Percentiles rank a stretch among this genome's conserved stretches.
These are phyloP conservation scores for Chaetodon trifascialis DNA, from an alignment of 2,113 vertebrate species.

Conservation along the genomic window DNA sequence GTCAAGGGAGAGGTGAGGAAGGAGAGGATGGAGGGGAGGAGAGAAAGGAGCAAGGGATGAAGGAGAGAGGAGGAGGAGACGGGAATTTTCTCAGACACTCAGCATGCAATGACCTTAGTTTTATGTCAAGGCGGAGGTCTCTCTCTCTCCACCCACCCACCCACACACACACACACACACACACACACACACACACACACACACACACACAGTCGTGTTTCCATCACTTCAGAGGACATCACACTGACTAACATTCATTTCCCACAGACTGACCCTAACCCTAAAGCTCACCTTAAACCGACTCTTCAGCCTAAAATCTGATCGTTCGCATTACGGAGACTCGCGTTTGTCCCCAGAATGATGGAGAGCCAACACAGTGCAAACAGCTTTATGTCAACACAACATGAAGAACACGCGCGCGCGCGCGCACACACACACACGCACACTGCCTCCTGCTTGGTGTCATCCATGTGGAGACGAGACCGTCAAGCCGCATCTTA, in stretches of 20 bases:
- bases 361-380: no score
- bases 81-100: conserved; percentile 62
- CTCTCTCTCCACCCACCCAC: conserved; percentile 30
- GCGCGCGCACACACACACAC: conserved; percentile 15
- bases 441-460: conserved; percentile 5
- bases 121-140: conserved; percentile 63
- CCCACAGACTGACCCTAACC: no score
- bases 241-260: background rate
- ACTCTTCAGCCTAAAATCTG: no score
- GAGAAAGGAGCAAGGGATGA: background rate
- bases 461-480: conserved; percentile 66
- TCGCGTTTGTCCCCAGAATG: no score
- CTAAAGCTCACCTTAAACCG: no score
- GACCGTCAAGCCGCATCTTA: conserved; percentile 57
- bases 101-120: conserved; percentile 75
- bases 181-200: background rate
- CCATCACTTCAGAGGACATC: background rate
- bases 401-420: background rate
- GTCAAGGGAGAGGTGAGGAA: conserved; percentile 39
- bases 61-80: background rate
- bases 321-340: no score
- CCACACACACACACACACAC: background rate
- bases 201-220: no score
- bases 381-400: no score
- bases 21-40: conserved; percentile 11